Conservation (phyloP, 2,888 invertebrate species). For the Andrena chrysosceles region DNA sequence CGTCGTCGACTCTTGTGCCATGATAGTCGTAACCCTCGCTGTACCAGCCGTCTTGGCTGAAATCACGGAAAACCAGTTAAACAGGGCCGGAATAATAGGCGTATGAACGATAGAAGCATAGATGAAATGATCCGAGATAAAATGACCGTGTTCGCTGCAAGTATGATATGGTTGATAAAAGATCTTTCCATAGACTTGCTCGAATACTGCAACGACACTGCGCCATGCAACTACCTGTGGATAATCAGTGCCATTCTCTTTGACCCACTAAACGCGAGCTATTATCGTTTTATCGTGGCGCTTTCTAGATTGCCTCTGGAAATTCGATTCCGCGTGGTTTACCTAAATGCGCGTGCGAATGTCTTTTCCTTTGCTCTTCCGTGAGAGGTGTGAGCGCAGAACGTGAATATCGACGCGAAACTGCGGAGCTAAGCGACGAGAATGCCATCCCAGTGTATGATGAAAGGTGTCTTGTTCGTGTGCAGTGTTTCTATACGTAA, state of each 20-base stretch:
- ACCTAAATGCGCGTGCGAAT: not conserved
- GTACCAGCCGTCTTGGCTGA: conserved; percentile 87
- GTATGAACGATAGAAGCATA: conserved; percentile 30
- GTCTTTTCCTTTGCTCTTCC: not conserved
- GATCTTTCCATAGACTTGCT: conserved; percentile 23
- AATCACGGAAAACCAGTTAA: conserved; percentile 76
- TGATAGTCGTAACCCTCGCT: conserved; percentile 86
- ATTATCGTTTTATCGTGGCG: not conserved
- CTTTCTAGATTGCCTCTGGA: not conserved
- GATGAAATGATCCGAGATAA: conserved; percentile 57
- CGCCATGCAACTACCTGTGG: conserved; percentile 69
- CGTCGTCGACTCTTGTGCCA: conserved; percentile 84
- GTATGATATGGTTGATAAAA: conserved; percentile 21
- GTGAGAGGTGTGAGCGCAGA: not conserved
- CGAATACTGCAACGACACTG: conserved; percentile 30
- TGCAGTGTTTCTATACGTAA: conserved; percentile 11
- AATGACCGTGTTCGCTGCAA: conserved; percentile 28
- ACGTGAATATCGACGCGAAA: not conserved
- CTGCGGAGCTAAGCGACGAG: not conserved
- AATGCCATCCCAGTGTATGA: not conserved
- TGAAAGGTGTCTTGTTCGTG: conserved; percentile 10
- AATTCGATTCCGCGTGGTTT: not conserved
- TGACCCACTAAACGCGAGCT: conserved; percentile 5
- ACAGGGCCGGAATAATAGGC: conserved; percentile 1
- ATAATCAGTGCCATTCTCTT: conserved; percentile 40